Evolutionary conservation across 2,797 vertebrate genomes (phyloP).

Genomic region (Ctenosaura bakeri): DNA sequence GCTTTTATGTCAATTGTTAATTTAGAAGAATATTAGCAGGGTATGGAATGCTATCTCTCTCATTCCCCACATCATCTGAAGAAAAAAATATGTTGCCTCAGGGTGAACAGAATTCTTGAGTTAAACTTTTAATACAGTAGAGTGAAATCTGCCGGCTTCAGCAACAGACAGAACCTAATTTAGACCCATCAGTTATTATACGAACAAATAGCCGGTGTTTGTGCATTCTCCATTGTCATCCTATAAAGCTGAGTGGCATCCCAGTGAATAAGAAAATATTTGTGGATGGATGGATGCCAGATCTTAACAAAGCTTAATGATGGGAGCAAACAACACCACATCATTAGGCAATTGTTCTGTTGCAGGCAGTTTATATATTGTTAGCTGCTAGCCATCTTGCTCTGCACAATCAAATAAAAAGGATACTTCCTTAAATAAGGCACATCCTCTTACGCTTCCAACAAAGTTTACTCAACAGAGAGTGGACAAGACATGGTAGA

Average conservation of each 20-base stretch:
- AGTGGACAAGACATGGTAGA: neutral
- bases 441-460: neutral
- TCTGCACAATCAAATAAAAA: neutral
- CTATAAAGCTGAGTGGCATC: slow-evolving; percentile 36
- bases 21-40: slow-evolving; percentile 60
- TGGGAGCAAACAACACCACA: slow-evolving; percentile 1
- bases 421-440: neutral
- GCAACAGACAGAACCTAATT: slow-evolving; percentile 69
- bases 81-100: slow-evolving; percentile 66
- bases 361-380: neutral
- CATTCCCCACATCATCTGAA: slow-evolving; percentile 57
- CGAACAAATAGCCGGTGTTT: slow-evolving; percentile 36
- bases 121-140: slow-evolving; percentile 71
- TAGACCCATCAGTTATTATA: slow-evolving; percentile 50
- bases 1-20: slow-evolving; percentile 63
- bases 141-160: slow-evolving; percentile 70
- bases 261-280: slow-evolving; percentile 17
- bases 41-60: slow-evolving; percentile 58
- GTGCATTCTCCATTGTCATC: slow-evolving; percentile 59
- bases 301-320: slow-evolving; percentile 11
- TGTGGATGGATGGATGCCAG: slow-evolving; percentile 24
- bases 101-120: slow-evolving; percentile 70
- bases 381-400: slow-evolving; percentile 10
- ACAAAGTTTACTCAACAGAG: neutral
- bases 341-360: slow-evolving; percentile 3